Evolutionary conservation across 1,140 invertebrate genomes (phyloP).

Genomic region (Aphelenchoides besseyi): DNA sequence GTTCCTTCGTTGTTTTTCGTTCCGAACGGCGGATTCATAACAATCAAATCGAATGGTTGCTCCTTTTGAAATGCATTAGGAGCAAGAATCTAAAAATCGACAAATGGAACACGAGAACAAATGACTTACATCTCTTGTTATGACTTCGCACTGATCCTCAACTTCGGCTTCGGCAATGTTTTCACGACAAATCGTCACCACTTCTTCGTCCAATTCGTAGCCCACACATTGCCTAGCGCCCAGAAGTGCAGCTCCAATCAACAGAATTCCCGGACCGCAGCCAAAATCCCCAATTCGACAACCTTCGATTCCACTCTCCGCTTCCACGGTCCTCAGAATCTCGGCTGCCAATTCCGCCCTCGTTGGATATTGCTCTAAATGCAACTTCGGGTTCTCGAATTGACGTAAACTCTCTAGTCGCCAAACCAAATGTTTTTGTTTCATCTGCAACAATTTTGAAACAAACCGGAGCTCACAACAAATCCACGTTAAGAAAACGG

Average conservation of each 20-base stretch:
- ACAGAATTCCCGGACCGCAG: slow-evolving; percentile 18
- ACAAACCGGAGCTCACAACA: not conserved
- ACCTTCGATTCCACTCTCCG: slow-evolving; percentile 95
- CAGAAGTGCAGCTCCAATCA: slow-evolving; percentile 8
- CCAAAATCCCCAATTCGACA: slow-evolving; percentile 74
- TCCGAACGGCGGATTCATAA: slow-evolving; percentile 20
- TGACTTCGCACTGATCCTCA: not conserved
- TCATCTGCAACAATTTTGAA: slow-evolving; percentile 9
- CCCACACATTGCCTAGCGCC: slow-evolving; percentile 7
- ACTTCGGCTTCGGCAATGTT: not conserved
- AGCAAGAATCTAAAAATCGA: not conserved
- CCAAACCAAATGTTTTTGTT: slow-evolving; percentile 22
- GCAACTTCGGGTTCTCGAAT: slow-evolving; percentile 12
- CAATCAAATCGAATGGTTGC: slow-evolving; percentile 7
- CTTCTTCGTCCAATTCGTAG: not conserved
- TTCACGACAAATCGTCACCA: not conserved
- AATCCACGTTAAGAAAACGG: not conserved
- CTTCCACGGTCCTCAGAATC: slow-evolving; percentile 66
- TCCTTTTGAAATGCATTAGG: not conserved
- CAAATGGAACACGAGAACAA: not conserved
- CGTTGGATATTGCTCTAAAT: slow-evolving; percentile 17
- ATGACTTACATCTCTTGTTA: not conserved
- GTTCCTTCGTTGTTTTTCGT: slow-evolving; percentile 21
- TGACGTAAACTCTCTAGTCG: not conserved
- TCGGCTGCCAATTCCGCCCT: slow-evolving; percentile 16